Base-by-base conservation (phyloP, 2,113 vertebrate genomes). In the Himantopus leucocephalus region DNA sequence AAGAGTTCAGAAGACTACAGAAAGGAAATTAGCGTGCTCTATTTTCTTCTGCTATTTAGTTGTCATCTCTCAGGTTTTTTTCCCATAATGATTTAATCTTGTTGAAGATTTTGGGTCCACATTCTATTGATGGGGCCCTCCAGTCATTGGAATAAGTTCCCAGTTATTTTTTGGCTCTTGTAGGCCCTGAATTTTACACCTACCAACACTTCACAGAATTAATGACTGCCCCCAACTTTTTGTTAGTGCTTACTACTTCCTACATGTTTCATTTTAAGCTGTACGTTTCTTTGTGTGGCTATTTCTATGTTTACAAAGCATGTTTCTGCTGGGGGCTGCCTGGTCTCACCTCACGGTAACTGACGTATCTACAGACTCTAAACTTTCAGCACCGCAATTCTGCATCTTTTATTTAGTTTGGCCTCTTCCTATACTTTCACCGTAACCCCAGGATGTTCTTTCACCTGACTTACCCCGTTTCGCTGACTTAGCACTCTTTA, bases 141-240 rank as follows among this genome's bases (percentile, higher is more conserved):
- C 32, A 75, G 52, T 32, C 58, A 67, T 0, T 12, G 7, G 2
- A 48, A 0, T 19, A 52, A 67, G 7, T 53, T 56, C 5, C 24
- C 50, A 7, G 26, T 64, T 35, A 30, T 14, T 41, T 52, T 78
- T 73, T 53, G 2, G 56, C 35, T 60, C 29, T 53, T 47, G 52
- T 35, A 47, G 7, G 29, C 32, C 14, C 26, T 66, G 26, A 7
- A 52, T 94, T 93, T 96, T 79, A 53, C 10, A 2, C 48, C 37
- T 6, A 15, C 16, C 67, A 79, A 27, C 8, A 85, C 75, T 73
- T 89, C 27, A 67, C 32, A 50, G 85, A 83, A 39, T 50, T 45
- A 70, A 45, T 8, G 35, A 48, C 17, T 24, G 9, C 26, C 17
- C 74, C 64, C 29, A 10, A 11, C 68, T 80, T 93, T 32, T 58